A percentile compares a stretch with the other conserved stretches of the same genome.
Conservation (phyloP, 2,888 invertebrate genomes). For the Lissonota sp. region DNA sequence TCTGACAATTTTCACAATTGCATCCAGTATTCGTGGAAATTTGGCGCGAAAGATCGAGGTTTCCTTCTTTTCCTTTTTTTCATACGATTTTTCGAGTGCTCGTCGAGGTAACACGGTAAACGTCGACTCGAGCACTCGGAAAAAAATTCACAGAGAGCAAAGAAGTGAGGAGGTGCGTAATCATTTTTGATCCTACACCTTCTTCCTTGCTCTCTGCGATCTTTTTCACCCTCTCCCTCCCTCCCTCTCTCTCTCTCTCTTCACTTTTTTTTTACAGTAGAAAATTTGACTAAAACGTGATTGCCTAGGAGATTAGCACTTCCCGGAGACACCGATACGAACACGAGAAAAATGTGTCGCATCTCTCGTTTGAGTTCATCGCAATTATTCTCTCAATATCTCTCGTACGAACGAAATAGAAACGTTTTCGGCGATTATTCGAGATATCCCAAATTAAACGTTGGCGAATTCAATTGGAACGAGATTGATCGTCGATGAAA, state of each 20-base stretch:
- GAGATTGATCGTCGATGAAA: conserved; percentile 12
- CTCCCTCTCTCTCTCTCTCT: conserved; percentile 60
- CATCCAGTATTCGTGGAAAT: conserved; percentile 54
- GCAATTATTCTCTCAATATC: background rate
- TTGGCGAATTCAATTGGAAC: no score
- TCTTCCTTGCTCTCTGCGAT: background rate
- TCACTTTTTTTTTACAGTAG: conserved; percentile 67
- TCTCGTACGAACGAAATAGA: conserved; percentile 23
- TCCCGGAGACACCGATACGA: conserved; percentile 46
- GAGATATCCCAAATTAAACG: conserved; percentile 36
- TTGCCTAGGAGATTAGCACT: conserved; percentile 74
- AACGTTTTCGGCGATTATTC: conserved; percentile 34
- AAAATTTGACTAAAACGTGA: conserved; percentile 78
- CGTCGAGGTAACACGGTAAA: conserved; percentile 74
- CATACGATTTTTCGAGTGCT: conserved; percentile 71
- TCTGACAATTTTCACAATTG: conserved; percentile 28
- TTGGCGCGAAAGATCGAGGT: conserved; percentile 74
- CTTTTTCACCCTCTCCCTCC: conserved; percentile 46
- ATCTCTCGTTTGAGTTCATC: conserved; percentile 45
- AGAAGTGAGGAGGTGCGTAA: conserved; percentile 51
- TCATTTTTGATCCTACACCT: background rate
- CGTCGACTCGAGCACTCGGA: conserved; percentile 78
- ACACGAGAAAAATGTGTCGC: conserved; percentile 12
- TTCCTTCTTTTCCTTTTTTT: conserved; percentile 25
- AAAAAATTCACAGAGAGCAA: conserved; percentile 55